Base-by-base conservation (phyloP, 2,113 vertebrate genomes). In the Aramus guarauna region DNA sequence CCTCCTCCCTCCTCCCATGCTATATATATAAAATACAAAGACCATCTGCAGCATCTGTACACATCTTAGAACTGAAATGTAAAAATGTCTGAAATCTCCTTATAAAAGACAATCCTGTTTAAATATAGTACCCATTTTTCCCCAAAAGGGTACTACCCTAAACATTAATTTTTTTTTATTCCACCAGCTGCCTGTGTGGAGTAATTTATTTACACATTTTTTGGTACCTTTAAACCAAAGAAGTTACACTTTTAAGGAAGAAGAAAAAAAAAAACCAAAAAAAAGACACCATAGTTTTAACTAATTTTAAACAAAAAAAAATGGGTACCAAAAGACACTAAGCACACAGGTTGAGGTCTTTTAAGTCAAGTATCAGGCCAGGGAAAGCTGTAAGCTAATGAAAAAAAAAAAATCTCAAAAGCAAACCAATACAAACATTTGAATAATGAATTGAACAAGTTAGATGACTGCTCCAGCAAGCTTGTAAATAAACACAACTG, bases 281-380 rank as follows among this genome's bases (percentile, higher is more conserved):
- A 55, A 68, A 62, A 53, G 9, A 80, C 18, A 56, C 8, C 34
- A 13, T 56, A 39, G 8, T 88, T 94, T 94, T 85, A 89, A 83
- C 27, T 81, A 15, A 37, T 72, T 84, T 75, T 52, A 36, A 53
- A 55, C 88, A 82, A 48, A 47, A 89, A 82, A 87, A 59, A 45
- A 39, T 0, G 9, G 92, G 94, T 94, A 97, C 92, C 95, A 95
- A 92, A 93, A 87, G 47, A 87, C 69, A 89, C 55, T 62, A 94
- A 92, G 91, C 84, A 95, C 96, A 95, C 84, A 95, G 84, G 74
- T 90, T 94, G 86, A 95, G 92, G 97, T 96, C 95, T 90, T 90
- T 58, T 32, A 69, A 45, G 71, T 95, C 97, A 96, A 97, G 96
- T 94, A 94, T 96, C 53, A 85, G 91, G 84, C 69, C 88, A 81